Evolutionary conservation across 2,888 invertebrate genomes (phyloP).

Genomic region (Epistrophe eligans): DNA sequence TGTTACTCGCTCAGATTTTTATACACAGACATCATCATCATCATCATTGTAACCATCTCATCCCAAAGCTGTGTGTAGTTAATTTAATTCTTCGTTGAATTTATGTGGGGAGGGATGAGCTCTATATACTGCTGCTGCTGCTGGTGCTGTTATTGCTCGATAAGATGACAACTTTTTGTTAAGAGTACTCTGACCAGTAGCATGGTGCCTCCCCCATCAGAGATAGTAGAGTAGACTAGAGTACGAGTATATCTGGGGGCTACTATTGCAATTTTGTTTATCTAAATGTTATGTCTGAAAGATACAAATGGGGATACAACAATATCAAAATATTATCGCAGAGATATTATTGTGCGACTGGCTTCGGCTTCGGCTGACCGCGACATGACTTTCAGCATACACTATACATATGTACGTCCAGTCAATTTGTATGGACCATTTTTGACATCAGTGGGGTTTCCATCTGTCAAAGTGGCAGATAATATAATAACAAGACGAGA

Average conservation of each 20-base stretch:
- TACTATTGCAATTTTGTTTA: conserved; percentile 16
- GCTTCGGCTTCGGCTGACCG: conserved; percentile 44
- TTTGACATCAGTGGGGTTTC: conserved; percentile 34
- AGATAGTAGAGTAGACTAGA: conserved; percentile 39
- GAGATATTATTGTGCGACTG: conserved; percentile 22
- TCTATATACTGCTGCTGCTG: neutral
- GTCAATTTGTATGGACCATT: conserved; percentile 51
- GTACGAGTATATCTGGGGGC: neutral
- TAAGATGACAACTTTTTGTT: conserved; percentile 66
- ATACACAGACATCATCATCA: conserved; percentile 46
- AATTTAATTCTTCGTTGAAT: conserved; percentile 62
- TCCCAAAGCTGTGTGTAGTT: conserved; percentile 44
- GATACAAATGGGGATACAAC: conserved; percentile 53
- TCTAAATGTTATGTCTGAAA: conserved; percentile 45
- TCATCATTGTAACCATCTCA: conserved; percentile 45
- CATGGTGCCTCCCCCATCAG: conserved; percentile 42
- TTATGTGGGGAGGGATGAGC: conserved; percentile 57
- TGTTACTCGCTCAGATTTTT: conserved; percentile 51
- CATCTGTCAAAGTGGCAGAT: conserved; percentile 42
- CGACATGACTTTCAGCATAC: conserved; percentile 70
- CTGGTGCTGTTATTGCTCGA: conserved; percentile 17
- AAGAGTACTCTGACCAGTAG: conserved; percentile 68
- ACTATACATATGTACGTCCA: neutral
- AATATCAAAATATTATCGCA: conserved; percentile 61
- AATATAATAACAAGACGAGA: neutral